A percentile compares a stretch with the other conserved stretches of the same genome.
phyloP scores from a whole-genome alignment of 2,113 vertebrate species.

The Ifrita kowaldi region DNA sequence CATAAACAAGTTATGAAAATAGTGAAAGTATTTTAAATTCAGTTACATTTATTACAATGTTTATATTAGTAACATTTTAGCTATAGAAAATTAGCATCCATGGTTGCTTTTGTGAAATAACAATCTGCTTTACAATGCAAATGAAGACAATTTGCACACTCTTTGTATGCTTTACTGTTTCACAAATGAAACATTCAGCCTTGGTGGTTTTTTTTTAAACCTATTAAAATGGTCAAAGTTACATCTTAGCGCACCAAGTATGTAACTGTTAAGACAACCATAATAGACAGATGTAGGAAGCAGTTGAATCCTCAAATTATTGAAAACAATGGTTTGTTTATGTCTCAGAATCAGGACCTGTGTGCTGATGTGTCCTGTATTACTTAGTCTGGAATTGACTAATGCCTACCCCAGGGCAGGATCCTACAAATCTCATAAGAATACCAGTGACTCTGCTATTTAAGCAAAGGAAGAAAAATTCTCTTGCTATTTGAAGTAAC shows the following conservation, averaged over 20 bases:
- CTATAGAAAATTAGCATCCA: neutral
- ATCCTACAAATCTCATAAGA: neutral
- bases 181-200: neutral
- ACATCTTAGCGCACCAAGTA: neutral
- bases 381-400: neutral
- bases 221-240: neutral
- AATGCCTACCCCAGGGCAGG: neutral
- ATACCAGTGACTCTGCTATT: neutral
- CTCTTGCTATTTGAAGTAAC: neutral
- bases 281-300: neutral
- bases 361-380: neutral
- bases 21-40: neutral
- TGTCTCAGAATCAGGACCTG: neutral
- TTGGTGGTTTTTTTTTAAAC: neutral
- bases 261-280: neutral
- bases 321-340: neutral
- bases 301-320: neutral
- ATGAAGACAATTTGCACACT: neutral
- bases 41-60: neutral
- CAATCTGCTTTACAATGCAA: neutral
- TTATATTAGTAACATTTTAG: neutral
- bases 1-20: neutral
- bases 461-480: neutral
- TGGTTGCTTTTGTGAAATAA: neutral
- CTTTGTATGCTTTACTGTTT: neutral